Conservation (phyloP, 2,113 vertebrate species). For the Notothenia coriiceps region DNA sequence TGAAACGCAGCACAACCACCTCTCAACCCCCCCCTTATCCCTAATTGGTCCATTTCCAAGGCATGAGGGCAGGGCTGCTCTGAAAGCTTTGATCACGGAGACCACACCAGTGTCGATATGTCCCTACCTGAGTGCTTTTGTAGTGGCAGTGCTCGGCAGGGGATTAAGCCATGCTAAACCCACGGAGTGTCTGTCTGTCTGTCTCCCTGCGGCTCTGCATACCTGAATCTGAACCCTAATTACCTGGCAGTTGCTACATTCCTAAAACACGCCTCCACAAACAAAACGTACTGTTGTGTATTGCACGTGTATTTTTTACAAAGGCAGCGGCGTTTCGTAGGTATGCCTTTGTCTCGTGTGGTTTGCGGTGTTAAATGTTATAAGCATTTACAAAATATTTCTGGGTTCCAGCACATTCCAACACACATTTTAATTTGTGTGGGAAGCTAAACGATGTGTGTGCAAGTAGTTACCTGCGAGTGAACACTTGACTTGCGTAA, state of each 20-base stretch:
- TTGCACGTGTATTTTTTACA: constrained; percentile 24
- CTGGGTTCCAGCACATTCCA: constrained; percentile 31
- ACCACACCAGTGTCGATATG: constrained; percentile 73
- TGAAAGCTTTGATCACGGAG: constrained; percentile 78
- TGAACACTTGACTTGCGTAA: neutral
- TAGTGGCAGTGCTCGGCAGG: constrained; percentile 68
- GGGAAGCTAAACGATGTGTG: neutral
- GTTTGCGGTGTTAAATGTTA: constrained; percentile 44
- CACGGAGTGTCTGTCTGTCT: constrained; percentile 57
- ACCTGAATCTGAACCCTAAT: constrained; percentile 76
- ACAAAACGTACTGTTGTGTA: neutral
- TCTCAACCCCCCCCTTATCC: constrained; percentile 44
- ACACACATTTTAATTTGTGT: constrained; percentile 6
- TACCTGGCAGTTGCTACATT: constrained; percentile 73
- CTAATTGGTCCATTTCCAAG: constrained; percentile 78
- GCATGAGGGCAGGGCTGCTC: constrained; percentile 69
- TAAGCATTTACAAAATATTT: constrained; percentile 47
- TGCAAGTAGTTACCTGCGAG: neutral
- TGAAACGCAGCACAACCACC: constrained; percentile 52
- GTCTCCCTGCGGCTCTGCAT: constrained; percentile 68
- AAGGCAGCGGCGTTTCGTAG: constrained; percentile 23
- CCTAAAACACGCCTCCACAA: constrained; percentile 66
- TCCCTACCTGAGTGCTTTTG: constrained; percentile 76
- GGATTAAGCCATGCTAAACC: constrained; percentile 68
- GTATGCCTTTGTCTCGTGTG: constrained; percentile 44